Percentiles rank a stretch among this genome's conserved stretches.
phyloP scores from a whole-genome alignment of 2,113 vertebrate species.

The Carettochelys insculpta region DNA sequence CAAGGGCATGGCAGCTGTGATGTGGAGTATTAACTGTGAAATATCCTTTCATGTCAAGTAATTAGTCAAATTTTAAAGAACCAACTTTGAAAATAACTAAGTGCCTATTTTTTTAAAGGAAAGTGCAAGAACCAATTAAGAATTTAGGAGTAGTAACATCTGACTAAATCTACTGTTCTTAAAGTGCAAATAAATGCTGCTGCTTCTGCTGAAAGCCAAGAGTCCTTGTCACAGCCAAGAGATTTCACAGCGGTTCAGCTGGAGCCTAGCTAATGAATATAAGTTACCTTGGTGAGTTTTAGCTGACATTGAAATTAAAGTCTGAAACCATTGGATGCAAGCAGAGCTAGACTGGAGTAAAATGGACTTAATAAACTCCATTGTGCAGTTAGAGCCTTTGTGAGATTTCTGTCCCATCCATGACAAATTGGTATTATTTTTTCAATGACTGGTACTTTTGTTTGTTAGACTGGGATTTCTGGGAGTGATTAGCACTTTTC shows the following conservation, averaged over 20 bases:
- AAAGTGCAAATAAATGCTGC: conserved; percentile 65
- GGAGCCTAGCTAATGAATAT: conserved; percentile 74
- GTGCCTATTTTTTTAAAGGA: conserved; percentile 18
- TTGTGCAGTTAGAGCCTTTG: conserved; percentile 77
- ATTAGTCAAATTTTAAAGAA: conserved; percentile 63
- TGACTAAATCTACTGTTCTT: conserved; percentile 41
- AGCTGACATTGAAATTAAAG: conserved; percentile 82
- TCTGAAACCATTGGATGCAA: conserved; percentile 63
- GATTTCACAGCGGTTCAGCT: conserved; percentile 71
- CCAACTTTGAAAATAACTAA: conserved; percentile 48
- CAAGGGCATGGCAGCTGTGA: not conserved
- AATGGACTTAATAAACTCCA: conserved; percentile 82
- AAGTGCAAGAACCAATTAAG: conserved; percentile 61
- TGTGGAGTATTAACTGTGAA: conserved; percentile 26
- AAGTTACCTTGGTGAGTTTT: conserved; percentile 76
- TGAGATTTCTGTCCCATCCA: conserved; percentile 77
- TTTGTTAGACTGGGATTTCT: conserved; percentile 78
- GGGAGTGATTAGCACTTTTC: conserved; percentile 84
- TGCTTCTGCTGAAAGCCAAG: conserved; percentile 55
- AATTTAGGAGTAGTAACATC: conserved; percentile 44
- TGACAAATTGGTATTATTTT: conserved; percentile 85
- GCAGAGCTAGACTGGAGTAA: conserved; percentile 68
- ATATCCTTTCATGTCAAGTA: conserved; percentile 32
- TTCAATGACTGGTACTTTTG: conserved; percentile 83
- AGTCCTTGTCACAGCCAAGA: conserved; percentile 55